phyloP scores from a whole-genome alignment of 1,140 invertebrate species.

The Grapholita molesta region DNA sequence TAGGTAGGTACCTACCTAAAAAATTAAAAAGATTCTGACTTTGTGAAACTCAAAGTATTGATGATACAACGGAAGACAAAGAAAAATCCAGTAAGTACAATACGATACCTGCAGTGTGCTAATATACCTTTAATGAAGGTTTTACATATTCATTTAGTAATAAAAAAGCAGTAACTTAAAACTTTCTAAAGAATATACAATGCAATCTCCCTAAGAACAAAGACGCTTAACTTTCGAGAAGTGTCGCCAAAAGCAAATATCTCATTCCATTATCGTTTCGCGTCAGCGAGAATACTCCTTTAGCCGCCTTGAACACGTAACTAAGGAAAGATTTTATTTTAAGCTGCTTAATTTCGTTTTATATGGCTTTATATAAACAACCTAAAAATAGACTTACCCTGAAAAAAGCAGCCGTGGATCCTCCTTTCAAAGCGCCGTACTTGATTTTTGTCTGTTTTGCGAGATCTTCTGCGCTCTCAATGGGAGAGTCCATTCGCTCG shows the following conservation, averaged over 20 bases:
- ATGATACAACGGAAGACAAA: no score
- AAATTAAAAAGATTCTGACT: no score
- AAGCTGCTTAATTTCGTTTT: neutral
- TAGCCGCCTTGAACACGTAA: neutral
- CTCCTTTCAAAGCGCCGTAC: constrained; percentile 95
- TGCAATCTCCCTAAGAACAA: neutral
- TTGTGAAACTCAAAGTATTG: no score
- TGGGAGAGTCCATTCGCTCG: constrained; percentile 96
- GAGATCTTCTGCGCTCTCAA: constrained; percentile 96
- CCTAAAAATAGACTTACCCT: constrained; percentile 81
- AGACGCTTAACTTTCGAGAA: neutral
- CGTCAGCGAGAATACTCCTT: neutral
- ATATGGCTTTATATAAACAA: neutral
- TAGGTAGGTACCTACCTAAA: no score
- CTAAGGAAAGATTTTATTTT: neutral
- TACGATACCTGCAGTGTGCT: no score
- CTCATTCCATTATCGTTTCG: neutral
- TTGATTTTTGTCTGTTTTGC: constrained; percentile 98
- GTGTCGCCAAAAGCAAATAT: constrained; percentile 4
- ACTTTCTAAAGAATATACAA: constrained; percentile 6
- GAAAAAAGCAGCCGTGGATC: constrained; percentile 95
- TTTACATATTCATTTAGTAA: neutral
- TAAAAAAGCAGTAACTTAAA: neutral
- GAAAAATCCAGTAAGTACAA: no score
- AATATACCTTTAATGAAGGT: neutral